Evolutionary conservation across 1,140 invertebrate species (phyloP).

Genomic region (Anastrepha obliqua): DNA sequence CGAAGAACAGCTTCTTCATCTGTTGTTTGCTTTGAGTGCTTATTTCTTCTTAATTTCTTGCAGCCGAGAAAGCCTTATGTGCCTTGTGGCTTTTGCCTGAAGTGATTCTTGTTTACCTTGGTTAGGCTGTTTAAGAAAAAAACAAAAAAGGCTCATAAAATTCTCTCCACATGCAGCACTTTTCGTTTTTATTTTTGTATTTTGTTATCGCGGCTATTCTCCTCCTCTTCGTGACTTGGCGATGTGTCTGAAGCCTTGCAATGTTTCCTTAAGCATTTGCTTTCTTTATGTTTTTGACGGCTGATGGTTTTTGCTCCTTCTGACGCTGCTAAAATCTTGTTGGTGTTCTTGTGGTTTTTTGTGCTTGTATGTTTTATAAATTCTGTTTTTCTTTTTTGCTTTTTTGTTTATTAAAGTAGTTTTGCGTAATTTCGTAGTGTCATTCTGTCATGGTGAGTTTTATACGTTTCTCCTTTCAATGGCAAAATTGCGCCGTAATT

Average conservation of each 20-base stretch:
- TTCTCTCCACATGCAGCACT: not conserved
- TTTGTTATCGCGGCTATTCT: not conserved
- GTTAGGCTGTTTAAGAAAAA: not conserved
- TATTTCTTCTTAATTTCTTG: constrained; percentile 1
- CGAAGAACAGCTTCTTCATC: constrained; percentile 10
- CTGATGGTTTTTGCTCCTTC: constrained; percentile 7
- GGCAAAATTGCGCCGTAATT: not conserved
- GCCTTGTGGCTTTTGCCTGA: not conserved
- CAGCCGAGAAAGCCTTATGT: not conserved
- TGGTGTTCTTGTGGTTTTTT: not conserved
- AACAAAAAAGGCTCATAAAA: not conserved
- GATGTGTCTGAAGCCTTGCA: not conserved
- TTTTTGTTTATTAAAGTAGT: not conserved
- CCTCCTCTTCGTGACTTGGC: not conserved
- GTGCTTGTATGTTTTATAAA: not conserved
- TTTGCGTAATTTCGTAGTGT: not conserved
- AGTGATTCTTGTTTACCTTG: constrained; percentile 40
- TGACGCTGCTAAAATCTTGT: not conserved
- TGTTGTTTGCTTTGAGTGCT: constrained; percentile 6
- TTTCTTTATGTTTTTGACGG: not conserved
- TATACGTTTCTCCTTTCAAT: not conserved
- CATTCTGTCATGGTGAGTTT: not conserved
- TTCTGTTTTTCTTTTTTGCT: not conserved
- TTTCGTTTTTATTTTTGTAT: not conserved
- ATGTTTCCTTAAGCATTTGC: constrained; percentile 2